Conservation (phyloP, 2,113 vertebrate species). For the Nanorana parkeri region DNA sequence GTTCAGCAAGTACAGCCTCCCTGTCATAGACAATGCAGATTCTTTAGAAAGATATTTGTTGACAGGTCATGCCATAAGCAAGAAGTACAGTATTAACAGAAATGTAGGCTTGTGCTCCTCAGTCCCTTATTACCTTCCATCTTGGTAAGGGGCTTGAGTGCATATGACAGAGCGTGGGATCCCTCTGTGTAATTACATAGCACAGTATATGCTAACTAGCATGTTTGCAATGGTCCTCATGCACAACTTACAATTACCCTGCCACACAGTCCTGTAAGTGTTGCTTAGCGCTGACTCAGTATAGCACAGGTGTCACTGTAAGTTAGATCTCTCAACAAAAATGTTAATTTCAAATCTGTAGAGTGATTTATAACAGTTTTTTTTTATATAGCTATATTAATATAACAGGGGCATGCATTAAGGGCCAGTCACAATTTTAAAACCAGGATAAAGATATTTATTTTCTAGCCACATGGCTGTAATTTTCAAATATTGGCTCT, state of each 20-base stretch:
- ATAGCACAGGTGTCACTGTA: slow-evolving; percentile 26
- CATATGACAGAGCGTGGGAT: slow-evolving; percentile 52
- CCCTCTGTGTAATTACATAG: slow-evolving; percentile 38
- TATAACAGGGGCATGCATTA: no score
- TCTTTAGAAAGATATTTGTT: not conserved
- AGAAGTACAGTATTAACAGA: not conserved
- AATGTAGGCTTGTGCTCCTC: not conserved
- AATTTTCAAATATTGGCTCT: no score
- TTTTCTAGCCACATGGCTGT: no score
- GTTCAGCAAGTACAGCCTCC: no score
- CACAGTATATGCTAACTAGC: slow-evolving; percentile 42
- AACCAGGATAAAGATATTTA: no score
- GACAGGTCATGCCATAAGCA: not conserved
- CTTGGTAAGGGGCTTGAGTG: slow-evolving; percentile 3
- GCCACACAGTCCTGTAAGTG: slow-evolving; percentile 30
- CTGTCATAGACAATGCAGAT: no score
- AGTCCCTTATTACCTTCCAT: slow-evolving; percentile 40
- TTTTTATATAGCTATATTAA: no score
- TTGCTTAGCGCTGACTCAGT: slow-evolving; percentile 37
- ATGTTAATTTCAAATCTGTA: not conserved
- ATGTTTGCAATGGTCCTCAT: slow-evolving; percentile 32
- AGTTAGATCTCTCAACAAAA: not conserved
- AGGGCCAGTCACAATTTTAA: no score
- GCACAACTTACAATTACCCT: slow-evolving; percentile 38
- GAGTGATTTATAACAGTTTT: not conserved